Conservation (phyloP, 2,113 vertebrate genomes). For the Ceuthmochares aereus region DNA sequence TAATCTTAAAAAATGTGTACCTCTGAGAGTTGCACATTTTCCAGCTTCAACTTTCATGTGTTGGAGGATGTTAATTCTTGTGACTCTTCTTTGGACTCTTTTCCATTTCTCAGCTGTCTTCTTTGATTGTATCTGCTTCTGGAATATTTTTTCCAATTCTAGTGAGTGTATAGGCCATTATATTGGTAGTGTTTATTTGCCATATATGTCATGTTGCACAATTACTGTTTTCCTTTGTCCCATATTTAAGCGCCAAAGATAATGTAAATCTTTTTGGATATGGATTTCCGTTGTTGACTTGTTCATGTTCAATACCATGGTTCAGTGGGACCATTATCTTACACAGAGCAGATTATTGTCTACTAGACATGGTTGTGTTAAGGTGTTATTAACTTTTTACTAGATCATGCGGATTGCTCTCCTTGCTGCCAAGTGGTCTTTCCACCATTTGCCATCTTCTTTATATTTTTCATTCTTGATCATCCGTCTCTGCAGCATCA, state of each 20-base stretch:
- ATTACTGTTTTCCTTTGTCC: neutral
- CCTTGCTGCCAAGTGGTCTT: neutral
- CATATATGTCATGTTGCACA: neutral
- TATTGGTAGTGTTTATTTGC: neutral
- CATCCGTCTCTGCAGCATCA: neutral
- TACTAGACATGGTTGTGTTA: neutral
- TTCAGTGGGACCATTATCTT: neutral
- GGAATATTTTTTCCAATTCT: neutral
- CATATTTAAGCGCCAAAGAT: neutral
- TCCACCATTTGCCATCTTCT: neutral
- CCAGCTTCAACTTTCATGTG: neutral
- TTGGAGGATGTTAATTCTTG: neutral
- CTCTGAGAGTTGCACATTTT: neutral
- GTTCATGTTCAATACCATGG: rapidly evolving
- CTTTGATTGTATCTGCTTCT: neutral
- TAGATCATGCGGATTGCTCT: neutral
- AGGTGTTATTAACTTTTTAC: neutral
- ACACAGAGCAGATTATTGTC: neutral
- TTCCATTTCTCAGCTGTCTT: neutral
- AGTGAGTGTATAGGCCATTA: neutral
- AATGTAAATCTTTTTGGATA: neutral
- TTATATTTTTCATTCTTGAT: neutral
- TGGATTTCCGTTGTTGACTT: neutral
- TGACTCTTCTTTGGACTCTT: neutral
- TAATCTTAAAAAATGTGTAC: neutral